Evolutionary conservation across 2,888 invertebrate species (phyloP).

Genomic region (Cabera pusaria): DNA sequence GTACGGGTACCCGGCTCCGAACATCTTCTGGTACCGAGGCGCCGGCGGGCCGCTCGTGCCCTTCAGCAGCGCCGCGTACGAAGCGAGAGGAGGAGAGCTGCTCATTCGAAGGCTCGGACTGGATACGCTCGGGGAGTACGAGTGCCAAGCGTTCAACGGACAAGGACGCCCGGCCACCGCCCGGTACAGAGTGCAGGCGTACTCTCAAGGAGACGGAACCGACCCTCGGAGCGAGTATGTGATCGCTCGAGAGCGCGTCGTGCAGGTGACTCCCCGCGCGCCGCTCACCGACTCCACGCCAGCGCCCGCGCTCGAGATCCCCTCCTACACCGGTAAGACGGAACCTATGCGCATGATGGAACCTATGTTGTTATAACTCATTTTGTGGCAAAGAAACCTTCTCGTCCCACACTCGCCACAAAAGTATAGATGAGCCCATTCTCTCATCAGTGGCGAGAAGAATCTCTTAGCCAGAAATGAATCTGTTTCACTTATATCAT

Average conservation of each 20-base stretch:
- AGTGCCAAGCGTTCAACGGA: slow-evolving; percentile 95
- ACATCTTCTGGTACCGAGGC: slow-evolving; percentile 93
- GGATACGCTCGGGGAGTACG: slow-evolving; percentile 92
- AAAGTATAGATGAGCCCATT: no score
- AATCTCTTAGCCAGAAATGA: no score
- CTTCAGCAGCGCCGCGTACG: slow-evolving; percentile 85
- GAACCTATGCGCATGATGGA: no score
- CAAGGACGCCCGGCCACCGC: slow-evolving; percentile 89
- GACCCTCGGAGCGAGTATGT: slow-evolving; percentile 39
- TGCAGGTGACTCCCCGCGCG: slow-evolving; percentile 15
- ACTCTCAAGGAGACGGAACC: slow-evolving; percentile 85
- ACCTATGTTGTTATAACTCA: no score
- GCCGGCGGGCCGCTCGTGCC: slow-evolving; percentile 88
- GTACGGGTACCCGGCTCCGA: slow-evolving; percentile 91
- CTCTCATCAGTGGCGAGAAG: no score
- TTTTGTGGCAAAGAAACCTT: no score
- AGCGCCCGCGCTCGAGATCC: slow-evolving; percentile 41
- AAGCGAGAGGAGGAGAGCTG: slow-evolving; percentile 90
- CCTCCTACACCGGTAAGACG: slow-evolving; percentile 65
- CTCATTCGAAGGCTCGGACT: slow-evolving; percentile 88
- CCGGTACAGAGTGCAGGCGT: slow-evolving; percentile 88
- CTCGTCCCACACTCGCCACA: no score
- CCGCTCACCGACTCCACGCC: slow-evolving; percentile 36
- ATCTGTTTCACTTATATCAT: no score
- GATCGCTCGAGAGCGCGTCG: slow-evolving; percentile 34